phyloP scores from a whole-genome alignment of 2,113 vertebrate species.

The Hirundichthys speculiger region DNA sequence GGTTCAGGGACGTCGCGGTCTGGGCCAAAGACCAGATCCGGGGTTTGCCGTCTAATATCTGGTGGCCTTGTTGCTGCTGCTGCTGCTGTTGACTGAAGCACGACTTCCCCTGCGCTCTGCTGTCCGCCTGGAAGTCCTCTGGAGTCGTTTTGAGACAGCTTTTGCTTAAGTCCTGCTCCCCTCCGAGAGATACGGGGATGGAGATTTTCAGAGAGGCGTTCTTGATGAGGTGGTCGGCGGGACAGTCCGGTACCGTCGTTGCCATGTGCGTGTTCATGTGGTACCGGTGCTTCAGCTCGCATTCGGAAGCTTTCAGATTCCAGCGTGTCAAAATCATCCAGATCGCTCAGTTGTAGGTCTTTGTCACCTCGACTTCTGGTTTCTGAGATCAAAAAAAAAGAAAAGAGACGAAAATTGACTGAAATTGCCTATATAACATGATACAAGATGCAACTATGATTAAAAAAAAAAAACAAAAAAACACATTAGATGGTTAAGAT shows the following conservation, averaged over 20 bases:
- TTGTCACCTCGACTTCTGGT: constrained; percentile 88
- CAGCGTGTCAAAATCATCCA: constrained; percentile 93
- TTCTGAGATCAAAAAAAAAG: constrained; percentile 66
- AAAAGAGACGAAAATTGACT: constrained; percentile 16
- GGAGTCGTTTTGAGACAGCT: constrained; percentile 85
- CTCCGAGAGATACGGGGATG: constrained; percentile 73
- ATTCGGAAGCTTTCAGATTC: constrained; percentile 91
- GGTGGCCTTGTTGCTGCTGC: constrained; percentile 72
- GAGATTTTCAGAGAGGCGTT: constrained; percentile 84
- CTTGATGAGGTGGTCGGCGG: constrained; percentile 79
- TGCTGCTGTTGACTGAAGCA: constrained; percentile 80
- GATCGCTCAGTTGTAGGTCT: constrained; percentile 92
- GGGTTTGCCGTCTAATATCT: constrained; percentile 91
- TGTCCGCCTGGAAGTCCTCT: constrained; percentile 83
- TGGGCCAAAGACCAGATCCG: constrained; percentile 98
- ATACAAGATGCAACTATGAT: neutral
- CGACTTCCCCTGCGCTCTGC: constrained; percentile 82
- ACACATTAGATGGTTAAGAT: too few relatives aligned
- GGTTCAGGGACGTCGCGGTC: constrained; percentile 93
- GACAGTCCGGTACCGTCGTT: constrained; percentile 72
- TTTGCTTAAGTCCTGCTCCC: constrained; percentile 83
- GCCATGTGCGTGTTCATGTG: constrained; percentile 85
- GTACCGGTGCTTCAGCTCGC: constrained; percentile 90
- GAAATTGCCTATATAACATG: neutral
- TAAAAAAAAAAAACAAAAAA: neutral